Evolutionary conservation across 2,797 vertebrate genomes (phyloP).

Genomic region (Onychomys arenicola): DNA sequence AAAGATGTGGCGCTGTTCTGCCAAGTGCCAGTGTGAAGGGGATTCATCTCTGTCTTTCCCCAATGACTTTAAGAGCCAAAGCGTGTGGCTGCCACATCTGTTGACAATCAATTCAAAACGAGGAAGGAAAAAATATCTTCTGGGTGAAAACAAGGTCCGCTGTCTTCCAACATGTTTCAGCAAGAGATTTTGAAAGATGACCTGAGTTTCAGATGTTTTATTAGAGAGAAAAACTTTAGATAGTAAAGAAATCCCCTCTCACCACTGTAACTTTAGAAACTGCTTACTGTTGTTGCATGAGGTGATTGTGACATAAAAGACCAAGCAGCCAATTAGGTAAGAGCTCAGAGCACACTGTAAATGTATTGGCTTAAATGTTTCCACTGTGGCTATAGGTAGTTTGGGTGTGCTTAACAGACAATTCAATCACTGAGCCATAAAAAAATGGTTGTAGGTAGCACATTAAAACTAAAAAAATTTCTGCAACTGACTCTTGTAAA

Average conservation of each 20-base stretch:
- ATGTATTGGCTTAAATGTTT: conserved; percentile 22
- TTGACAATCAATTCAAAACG: conserved; percentile 42
- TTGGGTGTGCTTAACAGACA: not conserved
- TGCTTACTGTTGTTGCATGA: conserved; percentile 64
- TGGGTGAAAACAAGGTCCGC: conserved; percentile 57
- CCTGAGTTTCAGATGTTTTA: conserved; percentile 72
- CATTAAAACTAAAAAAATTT: conserved; percentile 32
- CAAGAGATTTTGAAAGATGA: conserved; percentile 66
- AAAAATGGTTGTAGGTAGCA: not conserved
- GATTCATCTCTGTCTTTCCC: conserved; percentile 71
- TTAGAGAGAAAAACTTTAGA: conserved; percentile 66
- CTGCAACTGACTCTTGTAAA: not conserved
- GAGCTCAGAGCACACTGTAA: conserved; percentile 28
- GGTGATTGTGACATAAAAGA: conserved; percentile 81
- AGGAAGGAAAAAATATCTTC: conserved; percentile 51
- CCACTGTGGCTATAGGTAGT: conserved; percentile 39
- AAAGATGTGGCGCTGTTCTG: conserved; percentile 2
- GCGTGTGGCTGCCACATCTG: conserved; percentile 60
- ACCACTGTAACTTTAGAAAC: conserved; percentile 44
- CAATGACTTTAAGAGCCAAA: conserved; percentile 35
- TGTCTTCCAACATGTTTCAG: conserved; percentile 63
- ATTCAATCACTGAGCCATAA: not conserved
- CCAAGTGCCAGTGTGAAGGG: not conserved
- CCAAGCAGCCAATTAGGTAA: conserved; percentile 67
- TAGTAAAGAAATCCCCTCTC: conserved; percentile 60